Conservation (phyloP, 2,888 invertebrate species). For the Bombylius discolor region DNA sequence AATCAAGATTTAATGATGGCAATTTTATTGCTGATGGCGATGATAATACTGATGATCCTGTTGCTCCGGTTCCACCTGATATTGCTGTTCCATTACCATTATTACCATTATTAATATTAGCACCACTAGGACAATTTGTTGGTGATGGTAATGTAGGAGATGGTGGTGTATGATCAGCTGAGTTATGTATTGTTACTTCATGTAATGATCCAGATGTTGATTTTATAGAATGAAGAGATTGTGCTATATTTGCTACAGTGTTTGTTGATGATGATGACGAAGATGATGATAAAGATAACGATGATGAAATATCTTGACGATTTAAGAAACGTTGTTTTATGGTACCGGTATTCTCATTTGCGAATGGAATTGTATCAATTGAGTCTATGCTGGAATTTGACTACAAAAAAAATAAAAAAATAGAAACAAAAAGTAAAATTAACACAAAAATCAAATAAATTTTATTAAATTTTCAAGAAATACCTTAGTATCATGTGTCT, state of each 20-base stretch:
- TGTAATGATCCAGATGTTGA: slow-evolving; percentile 37
- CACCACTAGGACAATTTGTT: neutral
- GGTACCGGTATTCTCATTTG: slow-evolving; percentile 97
- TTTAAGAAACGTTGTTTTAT: slow-evolving; percentile 70
- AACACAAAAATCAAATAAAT: too few species aligned
- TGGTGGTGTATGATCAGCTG: slow-evolving; percentile 13
- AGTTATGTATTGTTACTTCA: slow-evolving; percentile 35
- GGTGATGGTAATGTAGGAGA: slow-evolving; percentile 11
- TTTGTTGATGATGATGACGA: slow-evolving; percentile 36
- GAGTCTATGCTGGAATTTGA: slow-evolving; percentile 93
- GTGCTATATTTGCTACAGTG: slow-evolving; percentile 34
- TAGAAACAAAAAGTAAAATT: slow-evolving; percentile 35
- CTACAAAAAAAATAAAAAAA: slow-evolving; percentile 44
- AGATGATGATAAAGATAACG: slow-evolving; percentile 33
- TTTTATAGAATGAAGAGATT: slow-evolving; percentile 35
- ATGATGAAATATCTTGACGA: slow-evolving; percentile 36
- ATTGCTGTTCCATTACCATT: neutral
- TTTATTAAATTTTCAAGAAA: neutral
- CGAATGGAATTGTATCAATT: slow-evolving; percentile 84
- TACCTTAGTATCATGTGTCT: slow-evolving; percentile 35
- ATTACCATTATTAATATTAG: neutral
- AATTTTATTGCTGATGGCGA: slow-evolving; percentile 6
- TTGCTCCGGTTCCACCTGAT: neutral
- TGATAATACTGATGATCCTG: slow-evolving; percentile 4
- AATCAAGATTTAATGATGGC: slow-evolving; percentile 1